Base-by-base conservation (phyloP, 2,113 vertebrate genomes). In the Phoxinus phoxinus region DNA sequence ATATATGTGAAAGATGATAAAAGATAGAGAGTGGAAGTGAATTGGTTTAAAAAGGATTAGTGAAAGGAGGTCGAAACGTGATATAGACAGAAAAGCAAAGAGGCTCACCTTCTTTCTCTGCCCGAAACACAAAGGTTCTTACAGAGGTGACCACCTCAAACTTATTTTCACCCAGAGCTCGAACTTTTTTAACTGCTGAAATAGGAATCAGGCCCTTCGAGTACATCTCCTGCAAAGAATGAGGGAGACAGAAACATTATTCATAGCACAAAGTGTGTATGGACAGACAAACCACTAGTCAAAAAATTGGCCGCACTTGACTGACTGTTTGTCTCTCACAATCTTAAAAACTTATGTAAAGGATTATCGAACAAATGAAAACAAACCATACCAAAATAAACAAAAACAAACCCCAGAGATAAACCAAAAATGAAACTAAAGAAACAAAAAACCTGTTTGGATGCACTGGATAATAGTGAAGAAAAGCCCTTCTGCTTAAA, bases 181-280 rank as follows among this genome's bases (percentile, higher is more conserved):
- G 95, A 73, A 98, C 92, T 79, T 95, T 92, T 83, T 91, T 93
- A 91, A 99, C 82, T 46, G 96, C 96, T n/a, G 95, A 95, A 12
- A 96, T 92, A 61, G 96, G 94, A 86, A 99, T 95, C 93, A 98
- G 95, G 85, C 98, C 97, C 93, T 98, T 99, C 44, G 98, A 99
- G 92, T 98, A 99, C 90, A 99, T 95, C 91, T 99, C 98, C 98
- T 99, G 84, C 27, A 84, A 51, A 72, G 32, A 79, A 21, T 84
- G n/a, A 84, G 32, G 27, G 37, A 89, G 83, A 88, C 30, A 80
- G 61, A 81, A 25, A 81, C 53, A 72, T n/a, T 0, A 69, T 69
- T 69, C 19, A 51, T 41, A 59, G 32, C 23, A 59, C 78, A 81
- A 41, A 44, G 58, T 19, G 13, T 6, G 44, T 46, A 78, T 41